These are phyloP conservation scores for Lethrus apterus DNA, from an alignment of 1,140 invertebrate species.

Conservation along the genomic window DNA sequence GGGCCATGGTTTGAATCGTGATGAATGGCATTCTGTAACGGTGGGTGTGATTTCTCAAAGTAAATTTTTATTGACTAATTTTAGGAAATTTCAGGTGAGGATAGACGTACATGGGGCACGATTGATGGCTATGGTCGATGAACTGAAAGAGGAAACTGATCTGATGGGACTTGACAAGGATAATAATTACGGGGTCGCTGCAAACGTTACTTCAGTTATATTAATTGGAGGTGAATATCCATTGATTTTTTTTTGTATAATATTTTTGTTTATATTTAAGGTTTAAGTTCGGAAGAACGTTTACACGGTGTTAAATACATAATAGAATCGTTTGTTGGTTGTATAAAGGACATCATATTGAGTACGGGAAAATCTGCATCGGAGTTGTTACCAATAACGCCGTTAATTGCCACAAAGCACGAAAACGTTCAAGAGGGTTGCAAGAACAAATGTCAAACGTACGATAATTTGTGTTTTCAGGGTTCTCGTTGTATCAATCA, in stretches of 20 bases:
- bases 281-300: conserved; percentile 75
- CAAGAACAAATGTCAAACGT: conserved; percentile 68
- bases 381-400: conserved; percentile 67
- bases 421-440: conserved; percentile 82
- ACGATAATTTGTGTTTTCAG: conserved; percentile 75
- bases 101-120: conserved; percentile 77
- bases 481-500: conserved; percentile 82
- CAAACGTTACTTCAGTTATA: conserved; percentile 77
- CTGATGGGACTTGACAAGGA: conserved; percentile 71
- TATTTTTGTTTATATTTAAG: conserved; percentile 42
- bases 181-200: conserved; percentile 74
- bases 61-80: conserved; percentile 1
- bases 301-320: conserved; percentile 83
- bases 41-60: conserved; percentile 40
- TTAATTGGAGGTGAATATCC: conserved; percentile 67
- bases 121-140: conserved; percentile 76
- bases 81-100: conserved; percentile 45
- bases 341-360: conserved; percentile 77
- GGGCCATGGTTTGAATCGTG: conserved; percentile 80
- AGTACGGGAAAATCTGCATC: conserved; percentile 76
- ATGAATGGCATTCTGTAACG: conserved; percentile 81
- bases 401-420: conserved; percentile 74
- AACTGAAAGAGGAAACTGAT: conserved; percentile 67
- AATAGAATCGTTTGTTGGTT: conserved; percentile 86
- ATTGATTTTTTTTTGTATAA: conserved; percentile 3